Conservation (phyloP, 2,113 vertebrate species). For the Alectura lathami region DNA sequence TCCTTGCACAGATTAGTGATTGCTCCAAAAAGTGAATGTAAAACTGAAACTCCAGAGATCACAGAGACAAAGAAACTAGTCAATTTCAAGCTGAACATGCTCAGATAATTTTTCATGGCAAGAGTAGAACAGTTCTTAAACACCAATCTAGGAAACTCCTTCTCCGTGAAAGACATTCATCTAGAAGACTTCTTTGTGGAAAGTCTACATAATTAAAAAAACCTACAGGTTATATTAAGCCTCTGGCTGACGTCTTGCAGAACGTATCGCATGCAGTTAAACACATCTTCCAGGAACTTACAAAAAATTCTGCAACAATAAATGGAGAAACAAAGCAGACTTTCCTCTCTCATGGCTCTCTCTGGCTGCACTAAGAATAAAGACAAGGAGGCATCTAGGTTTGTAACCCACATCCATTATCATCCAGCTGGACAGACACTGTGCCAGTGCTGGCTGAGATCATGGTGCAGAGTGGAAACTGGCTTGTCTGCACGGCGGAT, state of each 20-base stretch:
- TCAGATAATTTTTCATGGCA: not conserved
- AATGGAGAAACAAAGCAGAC: accelerated
- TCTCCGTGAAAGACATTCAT: not conserved
- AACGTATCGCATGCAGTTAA: not conserved
- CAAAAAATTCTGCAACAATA: not conserved
- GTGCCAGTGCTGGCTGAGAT: not conserved
- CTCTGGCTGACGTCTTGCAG: not conserved
- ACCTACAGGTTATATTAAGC: not conserved
- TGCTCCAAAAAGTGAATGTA: not conserved
- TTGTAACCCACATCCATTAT: not conserved
- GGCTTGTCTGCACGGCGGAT: accelerated
- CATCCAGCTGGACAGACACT: not conserved
- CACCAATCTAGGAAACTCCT: not conserved
- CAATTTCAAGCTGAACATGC: not conserved
- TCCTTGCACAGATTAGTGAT: not conserved
- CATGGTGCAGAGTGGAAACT: not conserved
- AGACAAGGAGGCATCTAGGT: not conserved
- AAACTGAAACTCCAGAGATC: not conserved
- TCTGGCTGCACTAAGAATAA: not conserved
- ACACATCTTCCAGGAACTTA: not conserved
- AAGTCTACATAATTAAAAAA: not conserved
- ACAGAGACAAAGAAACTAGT: not conserved
- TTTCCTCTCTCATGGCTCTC: accelerated
- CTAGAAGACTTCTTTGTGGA: not conserved
- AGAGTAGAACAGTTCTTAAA: not conserved